Base-by-base conservation (phyloP, 2,888 invertebrate species). In the Diogma glabrata region DNA sequence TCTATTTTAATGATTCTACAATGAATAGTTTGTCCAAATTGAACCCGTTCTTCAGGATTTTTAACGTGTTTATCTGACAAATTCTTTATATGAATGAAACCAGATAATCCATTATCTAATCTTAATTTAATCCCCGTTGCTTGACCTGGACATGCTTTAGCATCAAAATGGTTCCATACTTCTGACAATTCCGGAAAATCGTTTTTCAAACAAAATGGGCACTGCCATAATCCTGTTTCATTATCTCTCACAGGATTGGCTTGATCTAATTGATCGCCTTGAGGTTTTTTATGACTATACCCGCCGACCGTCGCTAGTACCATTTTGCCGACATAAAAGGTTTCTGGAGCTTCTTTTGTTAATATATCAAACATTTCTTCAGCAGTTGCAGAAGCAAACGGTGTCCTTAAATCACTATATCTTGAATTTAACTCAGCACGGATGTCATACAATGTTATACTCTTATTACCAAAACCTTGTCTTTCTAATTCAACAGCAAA, bases 101-200 rank as follows among this genome's bases (percentile, higher is more conserved):
- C 95, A 12, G 83, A 85, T 28, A 92, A 76, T 0, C 89, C 89
- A 67, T 99, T 99, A 69, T 99, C 97, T 3, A 99, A 72, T 0
- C 88, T 76, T 36, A 92, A 74, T 54, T 88, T 80, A 0, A 99
- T 86, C 1, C 99, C 99, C 0, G 88, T 87, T 0, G 97, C 91
- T 66, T 92, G 89, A 0, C 99, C 99, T 0, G 92, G 95, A 71
- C 99, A 99, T 2, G 86, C 82, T 23, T 89, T 91, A 1, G 91
- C 89, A 70, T 97, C 96, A 73, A 96, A 96, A 69, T 97, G 96
- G 70, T 91, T 93, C 96, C 96, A 97, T 47, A 96, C 95, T 74
- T 95, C 95, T 17, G 92, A 91, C 24, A 96, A 72, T 65, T 96
- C 96, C 0, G 92, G 89, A 62, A 97, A 95, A 68, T 95, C 93